Evolutionary conservation across 2,888 invertebrate genomes (phyloP).

Genomic region (Platycheirus rosarum): DNA sequence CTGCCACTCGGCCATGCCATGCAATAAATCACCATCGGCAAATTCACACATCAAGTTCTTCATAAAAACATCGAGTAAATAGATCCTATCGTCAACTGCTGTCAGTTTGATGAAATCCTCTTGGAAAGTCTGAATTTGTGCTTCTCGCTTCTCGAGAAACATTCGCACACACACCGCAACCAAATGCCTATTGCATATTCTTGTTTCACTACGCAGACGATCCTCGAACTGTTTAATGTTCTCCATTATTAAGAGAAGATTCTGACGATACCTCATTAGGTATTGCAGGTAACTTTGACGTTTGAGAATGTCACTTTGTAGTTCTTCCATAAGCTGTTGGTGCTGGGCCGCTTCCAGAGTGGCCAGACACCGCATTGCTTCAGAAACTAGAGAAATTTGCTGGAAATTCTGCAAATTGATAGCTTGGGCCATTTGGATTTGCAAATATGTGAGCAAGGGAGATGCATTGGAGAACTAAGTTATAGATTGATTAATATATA

Average conservation of each 20-base stretch:
- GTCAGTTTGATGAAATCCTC: constrained; percentile 90
- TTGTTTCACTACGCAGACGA: constrained; percentile 87
- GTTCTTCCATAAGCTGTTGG: constrained; percentile 88
- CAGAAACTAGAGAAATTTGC: constrained; percentile 90
- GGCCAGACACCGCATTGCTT: constrained; percentile 90
- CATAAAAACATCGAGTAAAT: constrained; percentile 92
- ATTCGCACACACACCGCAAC: constrained; percentile 90
- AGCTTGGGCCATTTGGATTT: constrained; percentile 91
- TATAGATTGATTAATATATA: constrained; percentile 22
- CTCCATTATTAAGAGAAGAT: constrained; percentile 89
- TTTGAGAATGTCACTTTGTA: constrained; percentile 90
- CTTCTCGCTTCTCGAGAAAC: constrained; percentile 91
- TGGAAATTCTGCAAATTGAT: constrained; percentile 90
- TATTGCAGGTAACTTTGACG: constrained; percentile 92
- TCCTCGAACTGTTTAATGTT: constrained; percentile 86
- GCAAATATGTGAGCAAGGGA: constrained; percentile 86
- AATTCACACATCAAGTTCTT: constrained; percentile 87
- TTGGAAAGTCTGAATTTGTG: constrained; percentile 89
- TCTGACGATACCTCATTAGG: constrained; percentile 90
- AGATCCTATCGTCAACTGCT: constrained; percentile 95
- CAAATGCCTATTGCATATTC: constrained; percentile 89
- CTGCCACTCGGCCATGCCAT: constrained; percentile 86
- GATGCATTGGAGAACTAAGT: constrained; percentile 79
- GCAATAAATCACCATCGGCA: constrained; percentile 88
- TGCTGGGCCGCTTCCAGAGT: constrained; percentile 88